phyloP scores from a whole-genome alignment of 2,888 invertebrate species.

The Ischnura elegans region DNA sequence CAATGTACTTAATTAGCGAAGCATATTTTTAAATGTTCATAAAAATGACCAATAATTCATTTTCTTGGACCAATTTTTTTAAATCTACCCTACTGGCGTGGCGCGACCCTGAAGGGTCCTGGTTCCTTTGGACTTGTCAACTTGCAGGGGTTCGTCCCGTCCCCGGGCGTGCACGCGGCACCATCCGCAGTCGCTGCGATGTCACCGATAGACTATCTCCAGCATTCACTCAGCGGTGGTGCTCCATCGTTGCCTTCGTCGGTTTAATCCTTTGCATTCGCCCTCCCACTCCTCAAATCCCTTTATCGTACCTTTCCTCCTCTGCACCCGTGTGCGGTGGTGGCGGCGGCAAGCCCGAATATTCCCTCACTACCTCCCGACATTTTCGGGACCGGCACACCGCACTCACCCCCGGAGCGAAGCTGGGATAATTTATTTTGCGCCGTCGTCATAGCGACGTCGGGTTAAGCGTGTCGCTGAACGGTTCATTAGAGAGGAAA shows the following conservation, averaged over 20 bases:
- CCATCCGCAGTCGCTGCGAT: background rate
- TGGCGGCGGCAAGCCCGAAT: background rate
- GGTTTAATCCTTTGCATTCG: slow-evolving; percentile 29
- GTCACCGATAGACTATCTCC: background rate
- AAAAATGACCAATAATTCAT: too few relatives aligned
- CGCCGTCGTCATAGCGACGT: slow-evolving; percentile 36
- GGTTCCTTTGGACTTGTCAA: background rate
- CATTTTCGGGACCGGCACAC: background rate
- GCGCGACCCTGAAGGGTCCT: background rate
- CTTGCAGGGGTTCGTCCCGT: background rate
- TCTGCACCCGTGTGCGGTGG: too few relatives aligned
- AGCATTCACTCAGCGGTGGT: slow-evolving; percentile 18
- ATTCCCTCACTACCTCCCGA: background rate
- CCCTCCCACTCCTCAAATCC: slow-evolving; percentile 8
- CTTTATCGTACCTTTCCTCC: slow-evolving; percentile 16
- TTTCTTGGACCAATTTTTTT: background rate
- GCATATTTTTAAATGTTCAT: too few relatives aligned
- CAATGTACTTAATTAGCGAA: too few relatives aligned
- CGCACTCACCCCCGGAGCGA: slow-evolving; percentile 46
- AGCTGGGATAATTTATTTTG: slow-evolving; percentile 66
- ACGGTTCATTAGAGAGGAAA: slow-evolving; percentile 64
- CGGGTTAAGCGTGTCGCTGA: slow-evolving; percentile 64
- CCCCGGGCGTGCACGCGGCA: background rate
- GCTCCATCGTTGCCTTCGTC: background rate
- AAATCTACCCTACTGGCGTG: background rate